Evolutionary conservation across 2,888 invertebrate genomes (phyloP).

Genomic region (Harpalus rubripes): DNA sequence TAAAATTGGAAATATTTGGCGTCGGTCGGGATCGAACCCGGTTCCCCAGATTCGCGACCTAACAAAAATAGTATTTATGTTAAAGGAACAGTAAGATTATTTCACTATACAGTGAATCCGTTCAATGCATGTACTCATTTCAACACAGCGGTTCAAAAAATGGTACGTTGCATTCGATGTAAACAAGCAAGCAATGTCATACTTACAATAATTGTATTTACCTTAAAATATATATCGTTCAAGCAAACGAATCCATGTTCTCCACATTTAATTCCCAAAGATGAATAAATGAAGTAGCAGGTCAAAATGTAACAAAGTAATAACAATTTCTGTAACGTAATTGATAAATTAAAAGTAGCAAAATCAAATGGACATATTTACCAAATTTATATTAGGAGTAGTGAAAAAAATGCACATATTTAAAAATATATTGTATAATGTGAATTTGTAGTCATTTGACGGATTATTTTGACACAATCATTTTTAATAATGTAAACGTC

Average conservation of each 20-base stretch:
- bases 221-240: constrained; percentile 35
- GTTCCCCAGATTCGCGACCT: no score
- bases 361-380: background rate
- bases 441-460: constrained; percentile 24
- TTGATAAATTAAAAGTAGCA: background rate
- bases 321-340: constrained; percentile 19
- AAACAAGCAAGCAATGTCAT: no score
- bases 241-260: constrained; percentile 39
- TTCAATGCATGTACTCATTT: no score
- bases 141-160: no score
- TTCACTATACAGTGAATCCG: no score
- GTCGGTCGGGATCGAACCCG: no score
- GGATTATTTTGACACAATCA: constrained; percentile 35
- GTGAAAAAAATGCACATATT: constrained; percentile 20
- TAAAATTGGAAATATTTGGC: no score
- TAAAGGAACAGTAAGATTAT: background rate
- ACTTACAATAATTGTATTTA: no score
- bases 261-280: constrained; percentile 12
- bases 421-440: background rate
- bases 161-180: no score
- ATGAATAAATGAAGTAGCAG: background rate
- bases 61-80: no score
- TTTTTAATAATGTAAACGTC: background rate
- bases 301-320: background rate
- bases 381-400: background rate